Base-by-base conservation (phyloP, 2,113 vertebrate genomes). In the Platysteira castanea region DNA sequence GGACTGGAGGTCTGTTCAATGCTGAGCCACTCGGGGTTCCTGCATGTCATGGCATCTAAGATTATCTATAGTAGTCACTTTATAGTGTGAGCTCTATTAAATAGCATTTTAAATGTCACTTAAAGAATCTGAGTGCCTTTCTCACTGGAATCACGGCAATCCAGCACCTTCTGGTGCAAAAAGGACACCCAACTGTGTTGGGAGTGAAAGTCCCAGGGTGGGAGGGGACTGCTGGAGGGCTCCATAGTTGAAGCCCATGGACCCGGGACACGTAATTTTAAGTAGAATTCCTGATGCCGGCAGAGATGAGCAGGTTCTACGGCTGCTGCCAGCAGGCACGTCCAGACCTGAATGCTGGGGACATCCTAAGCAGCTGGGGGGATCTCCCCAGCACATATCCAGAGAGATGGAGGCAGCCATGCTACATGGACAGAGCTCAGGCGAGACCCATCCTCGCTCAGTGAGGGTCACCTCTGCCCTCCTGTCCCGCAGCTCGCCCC, bases 231-330 rank as follows among this genome's bases (percentile, higher is more conserved):
- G 57, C 42, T 76, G 33, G 28, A 83, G 41, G 28, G 7, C 27
- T 47, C 42, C 0, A 1, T 39, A 22, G 24, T 33, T 78, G 65
- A 59, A 68, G 39, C 10, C 47, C 35, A 39, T 1, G 1, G 18
- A n/a, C 20, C 2, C 7, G 4, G 35, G 56, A 39, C 0, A 3
- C 56, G 23, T n/a, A 35, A 69, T 35, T 54, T 69, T 54, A 35
- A 49, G 37, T 20, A 26, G 30, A 88, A 92, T 47, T 65, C 56
- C 52, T 12, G 47, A 7, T 59, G 44, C 47, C 35, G 49, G 23
- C 6, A 18, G 56, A 78, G 17, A n/a, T 15, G 52, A 67, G 26
- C 0, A 0, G 4, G 18, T 33, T 30, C n/a, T 81, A 6, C 0
- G 0, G 59, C 50, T 89, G 35, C 54, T 84, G 59, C 60, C 70